Base-by-base conservation (phyloP, 2,888 invertebrate species). In the Poecilobothrus nobilitatus region DNA sequence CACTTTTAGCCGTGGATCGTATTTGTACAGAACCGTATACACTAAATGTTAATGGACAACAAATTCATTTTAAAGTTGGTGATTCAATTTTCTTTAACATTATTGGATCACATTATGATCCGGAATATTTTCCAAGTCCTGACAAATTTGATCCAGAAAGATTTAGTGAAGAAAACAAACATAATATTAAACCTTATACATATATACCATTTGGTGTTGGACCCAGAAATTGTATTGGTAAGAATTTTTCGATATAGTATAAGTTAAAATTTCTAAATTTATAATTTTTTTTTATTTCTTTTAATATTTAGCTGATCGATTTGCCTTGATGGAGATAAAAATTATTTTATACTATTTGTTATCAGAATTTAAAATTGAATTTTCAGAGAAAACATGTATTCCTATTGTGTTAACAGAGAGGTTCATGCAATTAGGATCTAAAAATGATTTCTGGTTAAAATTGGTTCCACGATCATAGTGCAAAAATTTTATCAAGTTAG, bases 151-250 rank as follows among this genome's bases (percentile, higher is more conserved):
- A 84, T 72, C 86, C 86, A 22, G 80, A 85, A 74, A 74, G 86
- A 1, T 86, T 86, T 74, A 84, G 80, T 1, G 83, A 84, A 0
- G 83, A 85, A 65, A 86, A 86, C 71, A 85, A 84, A 71, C 75
- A 78, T 3, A 80, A 80, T 4, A 77, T 83, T 9, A 76, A 78
- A 53, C 80, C 81, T 0, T 81, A 80, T 63, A 76, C 81, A 0
- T 86, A 85, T 73, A 72, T 85, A 71, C 86, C 87, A 0, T 87
- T 87, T 67, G 83, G 85, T 6, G 66, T 79, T 0, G 88, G 88
- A 4, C 86, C 85, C 0, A 81, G 87, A 70, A 85, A 81, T 73
- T 65, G 65, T 65, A 33, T 65, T 65, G 65, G 65, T 65, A 65
- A 65, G n/a, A 34, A 37, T 65, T 81, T 6, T 53, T 53, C 3